Base-by-base conservation (phyloP, 2,888 invertebrate species). In the Atherix ibis region DNA sequence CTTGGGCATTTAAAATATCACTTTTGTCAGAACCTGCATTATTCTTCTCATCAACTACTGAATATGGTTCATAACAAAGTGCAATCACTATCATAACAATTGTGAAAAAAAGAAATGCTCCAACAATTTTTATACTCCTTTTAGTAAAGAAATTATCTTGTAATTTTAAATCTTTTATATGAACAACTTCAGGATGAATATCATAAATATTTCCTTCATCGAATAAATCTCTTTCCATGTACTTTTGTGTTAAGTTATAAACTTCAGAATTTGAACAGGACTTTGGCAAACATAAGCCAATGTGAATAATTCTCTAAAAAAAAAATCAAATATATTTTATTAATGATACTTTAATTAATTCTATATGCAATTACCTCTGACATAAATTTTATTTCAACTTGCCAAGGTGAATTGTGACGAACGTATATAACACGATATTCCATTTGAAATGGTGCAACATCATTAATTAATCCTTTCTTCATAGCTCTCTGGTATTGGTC, bases 271-370 rank as follows among this genome's bases (percentile, higher is more conserved):
- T 53, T 0, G 50, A 46, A 39, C 70, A 70, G 0, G 63, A 53
- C 2, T 55, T 54, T 2, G 70, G 70, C 31, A 68, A 44, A 37
- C 70, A 70, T 3, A 70, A 48, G 0, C 69, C 70, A n/a, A 70
- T 50, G 31, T 63, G 63, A 4, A 69, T 56, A 9, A 65, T 49
- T 44, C 66, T 59, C 63, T 63, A 40, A 12, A 48, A 43, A 25
- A 35, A 34, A n/a, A n/a, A n/a, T 22, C 15, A 28, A 28, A 17
- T 32, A 24, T 12, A 32, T 12, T 22, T 30, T 15, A 9, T 2
- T 9, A 22, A 22, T 22, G 22, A 8, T 10, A 22, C 22, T 22
- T 28, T 8, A 30, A 8, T 30, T n/a, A n/a, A n/a, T n/a, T n/a
- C n/a, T n/a, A n/a, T n/a, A 6, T 6, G 9, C 9, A 19, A 19